Evolutionary conservation across 2,888 invertebrate genomes (phyloP).

Genomic region (Uloborus plumipes): DNA sequence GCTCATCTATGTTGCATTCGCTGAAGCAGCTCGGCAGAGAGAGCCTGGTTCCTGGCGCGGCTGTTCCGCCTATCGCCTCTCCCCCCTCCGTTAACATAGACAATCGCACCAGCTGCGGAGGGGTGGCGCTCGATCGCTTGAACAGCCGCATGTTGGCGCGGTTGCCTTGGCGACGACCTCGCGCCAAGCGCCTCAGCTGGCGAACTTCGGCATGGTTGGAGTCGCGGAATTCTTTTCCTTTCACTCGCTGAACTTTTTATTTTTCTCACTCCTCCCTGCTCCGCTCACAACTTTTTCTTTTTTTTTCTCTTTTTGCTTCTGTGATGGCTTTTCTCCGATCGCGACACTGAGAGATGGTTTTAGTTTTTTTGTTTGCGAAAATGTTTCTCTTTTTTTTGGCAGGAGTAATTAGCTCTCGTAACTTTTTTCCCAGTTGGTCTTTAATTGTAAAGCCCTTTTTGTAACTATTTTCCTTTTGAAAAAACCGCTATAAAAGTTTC

Average conservation of each 20-base stretch:
- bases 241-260: not conserved
- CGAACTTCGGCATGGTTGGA: too few relatives aligned
- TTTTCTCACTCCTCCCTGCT: too few relatives aligned
- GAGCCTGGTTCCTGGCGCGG: conserved; percentile 42
- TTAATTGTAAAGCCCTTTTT: too few relatives aligned
- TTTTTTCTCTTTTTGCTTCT: conserved; percentile 4
- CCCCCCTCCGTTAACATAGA: conserved; percentile 45
- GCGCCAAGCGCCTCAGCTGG: conserved; percentile 28
- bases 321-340: too few relatives aligned
- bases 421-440: too few relatives aligned
- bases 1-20: conserved; percentile 60
- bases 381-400: too few relatives aligned
- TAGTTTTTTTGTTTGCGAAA: too few relatives aligned
- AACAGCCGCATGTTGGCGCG: conserved; percentile 57
- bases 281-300: not conserved
- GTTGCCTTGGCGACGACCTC: conserved; percentile 48
- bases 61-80: conserved; percentile 23
- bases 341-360: too few relatives aligned
- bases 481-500: too few relatives aligned
- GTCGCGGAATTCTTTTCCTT: conserved; percentile 7
- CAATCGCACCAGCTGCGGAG: conserved; percentile 45
- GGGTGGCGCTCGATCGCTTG: conserved; percentile 45
- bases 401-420: too few relatives aligned
- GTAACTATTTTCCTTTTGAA: too few relatives aligned
- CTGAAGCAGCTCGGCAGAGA: conserved; percentile 59